These are phyloP conservation scores for Orthosia gothica DNA, from an alignment of 2,888 invertebrate genomes.

Conservation along the genomic window DNA sequence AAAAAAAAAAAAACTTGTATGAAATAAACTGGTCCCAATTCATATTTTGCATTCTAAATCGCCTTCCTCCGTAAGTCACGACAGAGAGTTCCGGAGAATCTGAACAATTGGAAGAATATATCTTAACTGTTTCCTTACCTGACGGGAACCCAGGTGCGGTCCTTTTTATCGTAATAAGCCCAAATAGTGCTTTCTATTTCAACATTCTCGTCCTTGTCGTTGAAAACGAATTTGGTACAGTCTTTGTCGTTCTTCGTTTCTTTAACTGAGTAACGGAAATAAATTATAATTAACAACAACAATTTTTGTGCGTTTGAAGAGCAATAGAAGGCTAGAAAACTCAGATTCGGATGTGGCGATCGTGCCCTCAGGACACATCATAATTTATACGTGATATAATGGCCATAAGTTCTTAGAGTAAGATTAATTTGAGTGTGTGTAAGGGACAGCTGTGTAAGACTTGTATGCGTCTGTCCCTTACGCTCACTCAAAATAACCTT, in stretches of 20 bases:
- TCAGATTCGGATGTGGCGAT: neutral
- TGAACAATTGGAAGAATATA: neutral
- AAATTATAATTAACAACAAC: slow-evolving; percentile 11
- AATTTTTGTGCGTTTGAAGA: neutral
- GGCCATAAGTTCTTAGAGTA: too few relatives aligned
- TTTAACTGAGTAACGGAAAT: slow-evolving; percentile 66
- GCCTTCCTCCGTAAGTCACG: too few relatives aligned
- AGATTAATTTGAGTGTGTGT: too few relatives aligned
- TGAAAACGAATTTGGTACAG: slow-evolving; percentile 70
- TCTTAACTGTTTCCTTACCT: slow-evolving; percentile 70
- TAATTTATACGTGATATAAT: too few relatives aligned
- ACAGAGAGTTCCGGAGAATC: neutral
- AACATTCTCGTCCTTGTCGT: slow-evolving; percentile 16
- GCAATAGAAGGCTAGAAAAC: neutral
- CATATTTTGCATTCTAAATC: neutral
- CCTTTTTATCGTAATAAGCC: slow-evolving; percentile 69
- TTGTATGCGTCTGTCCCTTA: too few relatives aligned
- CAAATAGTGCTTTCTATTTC: slow-evolving; percentile 71
- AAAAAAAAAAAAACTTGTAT: too few relatives aligned
- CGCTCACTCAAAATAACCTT: too few relatives aligned
- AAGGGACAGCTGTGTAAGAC: too few relatives aligned
- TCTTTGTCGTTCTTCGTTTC: slow-evolving; percentile 72
- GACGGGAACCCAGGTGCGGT: slow-evolving; percentile 75
- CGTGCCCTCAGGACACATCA: too few relatives aligned
- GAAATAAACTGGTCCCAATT: too few relatives aligned